Base-by-base conservation (phyloP, 2,888 invertebrate species). In the Diloba caeruleocephala region DNA sequence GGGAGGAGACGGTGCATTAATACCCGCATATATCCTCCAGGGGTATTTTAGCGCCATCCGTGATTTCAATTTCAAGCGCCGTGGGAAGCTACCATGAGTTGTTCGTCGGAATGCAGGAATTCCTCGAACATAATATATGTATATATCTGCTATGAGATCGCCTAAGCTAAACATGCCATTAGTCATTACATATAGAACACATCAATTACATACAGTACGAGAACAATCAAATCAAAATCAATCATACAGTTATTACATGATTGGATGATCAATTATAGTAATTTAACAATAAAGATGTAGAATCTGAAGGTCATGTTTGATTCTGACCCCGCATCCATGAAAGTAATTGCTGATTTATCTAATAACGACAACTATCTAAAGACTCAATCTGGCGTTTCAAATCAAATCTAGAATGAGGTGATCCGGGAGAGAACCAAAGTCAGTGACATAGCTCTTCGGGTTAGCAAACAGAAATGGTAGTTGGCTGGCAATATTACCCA, bases 211-310 rank as follows among this genome's bases (percentile, higher is more conserved):
- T 26, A 15, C 23, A 4, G 3, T 17, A 15, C 23, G 17, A 23
- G 13, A 14, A 1, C 36, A 48, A 58, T 58, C 36, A 56, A 58
- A 58, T 56, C 37, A 37, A 28, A 37, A 32, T 25, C 36, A 56
- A 41, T 56, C 36, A 37, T 28, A 33, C 29, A 7, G 28, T 56
- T 48, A 48, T 42, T 48, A 28, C 9, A 33, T 59, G 49, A 59
- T 49, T 59, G 59, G n/a, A 12, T 33, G 36, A 48, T 37, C 36
- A 56, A 56, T 56, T 58, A 56, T 38, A 21, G 36, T 56, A 36
- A 46, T 41, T 56, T 12, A 31, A 37, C 23, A 37, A 37, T 37
- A 33, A 32, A 34, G 17, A 34, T 19, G 17, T 38, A 10, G 8
- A 25, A 34, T 7, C 12, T 14, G 6, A 48, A 42, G 59, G 56